Conservation (phyloP, 2,113 vertebrate species). For the Asarcornis scutulata region DNA sequence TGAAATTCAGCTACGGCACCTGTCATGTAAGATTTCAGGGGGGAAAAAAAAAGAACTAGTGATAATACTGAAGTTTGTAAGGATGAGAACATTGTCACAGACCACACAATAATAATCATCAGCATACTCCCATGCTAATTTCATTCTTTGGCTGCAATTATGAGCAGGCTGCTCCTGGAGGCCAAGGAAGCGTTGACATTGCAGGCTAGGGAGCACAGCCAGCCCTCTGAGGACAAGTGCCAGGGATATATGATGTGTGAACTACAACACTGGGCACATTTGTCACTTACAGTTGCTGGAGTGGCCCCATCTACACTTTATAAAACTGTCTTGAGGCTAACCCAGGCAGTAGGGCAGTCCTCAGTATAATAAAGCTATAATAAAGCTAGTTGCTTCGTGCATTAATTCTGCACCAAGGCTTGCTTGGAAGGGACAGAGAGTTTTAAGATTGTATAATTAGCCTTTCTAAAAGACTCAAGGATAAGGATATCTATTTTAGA, state of each 20-base stretch:
- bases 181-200: background rate
- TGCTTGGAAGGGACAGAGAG: background rate
- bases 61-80: background rate
- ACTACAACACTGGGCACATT: background rate
- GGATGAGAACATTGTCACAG: background rate
- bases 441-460: background rate
- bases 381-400: rapidly evolving
- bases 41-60: rapidly evolving
- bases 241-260: rapidly evolving
- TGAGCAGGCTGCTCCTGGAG: background rate
- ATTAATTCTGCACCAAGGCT: background rate
- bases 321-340: background rate
- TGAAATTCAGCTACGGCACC: background rate
- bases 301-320: background rate
- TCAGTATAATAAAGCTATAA: background rate
- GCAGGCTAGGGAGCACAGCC: background rate
- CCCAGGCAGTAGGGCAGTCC: background rate
- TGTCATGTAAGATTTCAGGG: background rate
- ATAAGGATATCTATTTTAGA: background rate
- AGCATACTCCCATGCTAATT: rapidly evolving
- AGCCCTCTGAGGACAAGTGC: background rate
- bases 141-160: background rate
- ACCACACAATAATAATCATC: background rate
- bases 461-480: background rate
- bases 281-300: background rate